Conservation (phyloP, 2,113 vertebrate species). For the Cettia cetti region DNA sequence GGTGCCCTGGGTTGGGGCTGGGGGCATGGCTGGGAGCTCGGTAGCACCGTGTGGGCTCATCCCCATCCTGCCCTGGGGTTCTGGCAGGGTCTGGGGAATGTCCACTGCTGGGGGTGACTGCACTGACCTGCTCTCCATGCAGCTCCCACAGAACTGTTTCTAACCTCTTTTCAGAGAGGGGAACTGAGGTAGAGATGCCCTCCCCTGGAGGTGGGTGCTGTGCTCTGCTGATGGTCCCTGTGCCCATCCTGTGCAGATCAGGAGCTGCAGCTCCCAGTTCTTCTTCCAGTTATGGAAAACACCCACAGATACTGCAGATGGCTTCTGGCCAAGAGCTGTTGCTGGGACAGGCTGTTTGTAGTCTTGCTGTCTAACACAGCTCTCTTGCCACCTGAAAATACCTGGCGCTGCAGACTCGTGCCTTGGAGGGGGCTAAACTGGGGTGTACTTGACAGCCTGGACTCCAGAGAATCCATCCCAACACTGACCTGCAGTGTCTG, state of each 20-base stretch:
- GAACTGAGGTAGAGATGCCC: background rate
- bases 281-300: background rate
- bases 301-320: background rate
- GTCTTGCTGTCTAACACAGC: background rate
- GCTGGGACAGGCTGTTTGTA: background rate
- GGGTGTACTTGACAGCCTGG: background rate
- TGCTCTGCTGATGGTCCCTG: background rate
- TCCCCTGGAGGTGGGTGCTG: background rate
- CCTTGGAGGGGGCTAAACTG: background rate
- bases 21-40: fast-evolving
- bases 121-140: fast-evolving
- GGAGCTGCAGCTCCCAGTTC: background rate
- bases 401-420: fast-evolving
- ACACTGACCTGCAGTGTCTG: constrained; percentile 36
- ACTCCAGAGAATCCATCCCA: background rate
- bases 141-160: background rate
- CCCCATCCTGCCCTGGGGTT: background rate
- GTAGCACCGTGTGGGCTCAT: background rate
- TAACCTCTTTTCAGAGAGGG: background rate
- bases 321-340: background rate
- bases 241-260: background rate
- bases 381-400: background rate
- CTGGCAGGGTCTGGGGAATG: background rate
- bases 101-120: background rate
- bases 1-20: background rate